A percentile compares a stretch with the other conserved stretches of the same genome.
phyloP scores from a whole-genome alignment of 64 coral and sea anemone genomes.

The Dendrophyllia cribrosa region DNA sequence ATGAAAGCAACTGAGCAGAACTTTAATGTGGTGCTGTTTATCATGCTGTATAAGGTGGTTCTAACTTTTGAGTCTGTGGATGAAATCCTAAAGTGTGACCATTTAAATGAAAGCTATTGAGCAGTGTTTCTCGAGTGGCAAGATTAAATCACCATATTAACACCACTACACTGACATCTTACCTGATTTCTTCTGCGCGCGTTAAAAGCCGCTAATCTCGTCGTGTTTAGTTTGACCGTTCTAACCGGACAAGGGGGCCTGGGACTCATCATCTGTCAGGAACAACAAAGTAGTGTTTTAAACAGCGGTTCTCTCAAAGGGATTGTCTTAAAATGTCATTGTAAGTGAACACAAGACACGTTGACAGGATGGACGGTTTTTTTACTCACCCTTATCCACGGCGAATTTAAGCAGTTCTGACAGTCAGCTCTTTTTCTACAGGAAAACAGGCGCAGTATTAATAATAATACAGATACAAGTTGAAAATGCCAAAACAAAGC shows the following conservation, averaged over 20 bases:
- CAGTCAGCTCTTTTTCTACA: conserved; percentile 83
- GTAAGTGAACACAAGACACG: neutral
- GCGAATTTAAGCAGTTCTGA: conserved; percentile 81
- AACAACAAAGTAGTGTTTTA: neutral
- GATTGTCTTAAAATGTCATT: neutral
- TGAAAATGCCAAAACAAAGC: neutral
- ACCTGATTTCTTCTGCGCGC: conserved; percentile 95
- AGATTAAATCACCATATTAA: no score
- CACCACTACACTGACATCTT: neutral
- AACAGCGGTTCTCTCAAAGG: neutral
- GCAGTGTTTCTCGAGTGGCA: no score
- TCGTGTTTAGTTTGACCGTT: conserved; percentile 89
- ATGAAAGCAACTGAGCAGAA: no score
- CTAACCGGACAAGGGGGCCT: conserved; percentile 91
- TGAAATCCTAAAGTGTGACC: no score
- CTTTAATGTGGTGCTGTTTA: no score
- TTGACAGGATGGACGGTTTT: neutral
- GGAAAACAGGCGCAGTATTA: neutral
- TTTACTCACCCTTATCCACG: conserved; percentile 84
- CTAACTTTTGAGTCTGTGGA: no score
- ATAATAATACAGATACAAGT: neutral
- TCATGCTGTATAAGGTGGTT: no score
- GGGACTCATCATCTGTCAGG: conserved; percentile 88
- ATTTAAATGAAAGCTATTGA: no score
- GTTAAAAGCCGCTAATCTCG: conserved; percentile 95